Base-by-base conservation (phyloP, 2,888 invertebrate genomes). In the Achlya flavicornis region DNA sequence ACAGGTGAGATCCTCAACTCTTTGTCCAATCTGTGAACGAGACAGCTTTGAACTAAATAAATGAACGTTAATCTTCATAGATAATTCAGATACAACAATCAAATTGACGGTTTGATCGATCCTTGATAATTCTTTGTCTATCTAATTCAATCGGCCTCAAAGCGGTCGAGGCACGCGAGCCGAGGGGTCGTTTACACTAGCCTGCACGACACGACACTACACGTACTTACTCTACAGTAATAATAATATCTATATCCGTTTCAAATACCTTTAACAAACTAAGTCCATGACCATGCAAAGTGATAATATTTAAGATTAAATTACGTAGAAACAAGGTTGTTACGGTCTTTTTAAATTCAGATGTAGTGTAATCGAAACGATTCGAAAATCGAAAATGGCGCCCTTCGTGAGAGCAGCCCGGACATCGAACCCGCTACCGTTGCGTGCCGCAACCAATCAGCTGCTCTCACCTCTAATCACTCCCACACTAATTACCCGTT, bases 1-100 rank as follows among this genome's bases (percentile, higher is more conserved):
- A 89, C 90, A 88, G 89, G 86, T 89, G 84, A 80, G 75, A 76
- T 77, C 82, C 81, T 85, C 84, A 85, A 83, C 86, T 85, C 84
- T 85, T 84, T 83, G 80, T 82, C 80, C 76, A 76, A 77, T 66
- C 71, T 73, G 53, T 63, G 32, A 61, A 41, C 43, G 41, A 67
- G 67, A 67, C 53, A 53, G 16, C 53, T 62, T 58, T 62, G 62
- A 58, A 32, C 57, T 4, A 26, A 62, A 62, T 65, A 60, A 57
- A 65, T 61, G 61, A 46, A 57, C 61, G 43, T 61, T 61, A 59
- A 62, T 53, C 48, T 48, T 53, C 53, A 53, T 71, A 72, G 74
- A 77, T 72, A 78, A 73, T 75, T 72, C 71, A 72, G 74, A 76
- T 75, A 75, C 71, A 75, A 79, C 79, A 79, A 79, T 84, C 78